phyloP scores from a whole-genome alignment of 2,888 invertebrate genomes.

The Morpho achilles region DNA sequence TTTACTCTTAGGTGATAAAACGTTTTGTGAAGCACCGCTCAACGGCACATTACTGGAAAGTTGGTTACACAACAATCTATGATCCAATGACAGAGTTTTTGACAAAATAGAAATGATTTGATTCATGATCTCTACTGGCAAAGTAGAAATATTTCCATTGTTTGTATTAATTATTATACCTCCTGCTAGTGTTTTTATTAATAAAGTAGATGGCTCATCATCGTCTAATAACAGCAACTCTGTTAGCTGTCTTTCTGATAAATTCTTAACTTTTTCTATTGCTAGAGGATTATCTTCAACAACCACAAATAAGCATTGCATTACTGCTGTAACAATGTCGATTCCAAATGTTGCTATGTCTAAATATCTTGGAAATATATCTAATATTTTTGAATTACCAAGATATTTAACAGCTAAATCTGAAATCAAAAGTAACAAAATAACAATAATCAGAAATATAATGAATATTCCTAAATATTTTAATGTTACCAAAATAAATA shows the following conservation, averaged over 20 bases:
- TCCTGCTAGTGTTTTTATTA: slow-evolving; percentile 78
- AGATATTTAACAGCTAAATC: slow-evolving; percentile 82
- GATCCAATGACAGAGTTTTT: slow-evolving; percentile 75
- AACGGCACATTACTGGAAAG: slow-evolving; percentile 71
- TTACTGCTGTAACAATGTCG: slow-evolving; percentile 76
- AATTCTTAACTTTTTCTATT: slow-evolving; percentile 72
- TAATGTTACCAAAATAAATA: background rate
- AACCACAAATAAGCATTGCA: slow-evolving; percentile 84
- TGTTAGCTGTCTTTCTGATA: slow-evolving; percentile 64
- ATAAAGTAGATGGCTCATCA: slow-evolving; percentile 55
- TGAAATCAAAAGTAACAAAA: slow-evolving; percentile 33
- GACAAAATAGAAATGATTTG: slow-evolving; percentile 74
- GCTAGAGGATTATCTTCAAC: slow-evolving; percentile 84
- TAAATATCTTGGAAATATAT: slow-evolving; percentile 79
- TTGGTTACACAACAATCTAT: slow-evolving; percentile 66
- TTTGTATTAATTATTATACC: slow-evolving; percentile 79
- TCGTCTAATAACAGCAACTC: slow-evolving; percentile 58
- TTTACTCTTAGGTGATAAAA: slow-evolving; percentile 50
- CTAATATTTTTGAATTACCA: slow-evolving; percentile 81
- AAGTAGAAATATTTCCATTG: slow-evolving; percentile 50
- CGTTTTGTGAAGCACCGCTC: slow-evolving; percentile 46
- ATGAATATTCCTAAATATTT: too few species aligned
- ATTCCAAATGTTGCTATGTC: slow-evolving; percentile 77
- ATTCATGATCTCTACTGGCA: slow-evolving; percentile 67
- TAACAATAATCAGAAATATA: background rate